Base-by-base conservation (phyloP, 2,888 invertebrate species). In the Holacanthella duospinosa region DNA sequence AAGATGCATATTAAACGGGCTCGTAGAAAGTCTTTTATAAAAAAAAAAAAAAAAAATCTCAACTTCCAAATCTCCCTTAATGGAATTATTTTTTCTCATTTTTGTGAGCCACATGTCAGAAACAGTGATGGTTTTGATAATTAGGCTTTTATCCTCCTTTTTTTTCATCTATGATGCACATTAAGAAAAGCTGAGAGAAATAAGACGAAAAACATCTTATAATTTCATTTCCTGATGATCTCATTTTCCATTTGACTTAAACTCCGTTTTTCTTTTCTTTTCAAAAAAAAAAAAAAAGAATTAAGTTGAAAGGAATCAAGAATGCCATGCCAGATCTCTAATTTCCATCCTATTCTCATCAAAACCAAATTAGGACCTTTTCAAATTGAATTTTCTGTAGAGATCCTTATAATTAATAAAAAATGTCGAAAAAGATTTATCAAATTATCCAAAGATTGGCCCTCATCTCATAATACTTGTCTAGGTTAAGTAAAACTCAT, bases 71-170 rank as follows among this genome's bases (percentile, higher is more conserved):
- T 64, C 62, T 65, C 71, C 69, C 71, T 70, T 71, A 72, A 71
- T 71, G 71, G 72, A 72, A 72, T 72, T 71, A 71, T 72, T 70
- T 72, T 70, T 72, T 66, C 68, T 66, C 62, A 68, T 66, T 68
- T 65, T 68, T 65, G 69, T 68, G 68, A 70, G 58, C 64, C 71
- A 71, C 71, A 71, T 72, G 72, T 71, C 72, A 72, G 71, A 71
- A 72, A 72, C 72, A 72, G 68, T 69, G 66, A 70, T 69, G 68
- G 60, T 65, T 69, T 69, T 69, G 71, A 72, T 72, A 72, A 72
- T 72, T 72, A 72, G 72, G 66, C 71, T 66, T 69, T 66, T 68
- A 36, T 36, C 36, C 36, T n/a, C n/a, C n/a, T n/a, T n/a, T 36
- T 36, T 12, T 6, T 36, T 36, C 36, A 12, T 16, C 36, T 36